Percentiles rank a stretch among this genome's conserved stretches.
These are phyloP conservation scores for Paramuricea clavata DNA, from an alignment of 92 coral and sea anemone species.

Conservation along the genomic window DNA sequence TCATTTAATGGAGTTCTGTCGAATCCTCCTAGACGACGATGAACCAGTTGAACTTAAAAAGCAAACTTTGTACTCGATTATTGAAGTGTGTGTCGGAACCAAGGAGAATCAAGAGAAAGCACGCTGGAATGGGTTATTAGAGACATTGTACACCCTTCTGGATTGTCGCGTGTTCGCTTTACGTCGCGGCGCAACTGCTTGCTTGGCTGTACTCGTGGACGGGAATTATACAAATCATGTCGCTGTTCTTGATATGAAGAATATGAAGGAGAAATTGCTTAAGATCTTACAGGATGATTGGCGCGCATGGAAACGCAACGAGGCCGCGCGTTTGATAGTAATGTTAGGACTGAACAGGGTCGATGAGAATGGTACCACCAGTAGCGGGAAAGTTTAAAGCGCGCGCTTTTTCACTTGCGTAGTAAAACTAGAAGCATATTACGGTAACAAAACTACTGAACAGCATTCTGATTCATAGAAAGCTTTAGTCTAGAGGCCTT, in stretches of 20 bases:
- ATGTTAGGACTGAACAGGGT: conserved; percentile 68
- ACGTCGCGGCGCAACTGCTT: conserved; percentile 67
- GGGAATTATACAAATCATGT: conserved; percentile 77
- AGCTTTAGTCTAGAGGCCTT: too few relatives aligned
- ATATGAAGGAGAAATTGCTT: conserved; percentile 64
- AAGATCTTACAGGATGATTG: conserved; percentile 75
- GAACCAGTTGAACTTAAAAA: conserved; percentile 34
- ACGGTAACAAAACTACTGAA: not conserved
- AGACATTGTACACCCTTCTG: conserved; percentile 52
- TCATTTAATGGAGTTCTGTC: conserved; percentile 68
- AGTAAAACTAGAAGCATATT: not conserved
- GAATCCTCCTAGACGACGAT: conserved; percentile 4
- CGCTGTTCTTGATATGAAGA: conserved; percentile 16
- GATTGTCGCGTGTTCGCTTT: conserved; percentile 28
- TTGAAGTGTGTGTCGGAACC: conserved; percentile 73
- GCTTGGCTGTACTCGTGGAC: conserved; percentile 62
- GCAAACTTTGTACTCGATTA: conserved; percentile 71
- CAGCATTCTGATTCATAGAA: too few relatives aligned
- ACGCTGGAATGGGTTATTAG: conserved; percentile 60
- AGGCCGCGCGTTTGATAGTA: conserved; percentile 72
- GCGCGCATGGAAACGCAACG: conserved; percentile 79
- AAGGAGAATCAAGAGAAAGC: conserved; percentile 75
- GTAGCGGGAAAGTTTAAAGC: not conserved
- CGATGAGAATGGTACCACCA: conserved; percentile 11
- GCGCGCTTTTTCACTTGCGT: not conserved